Conservation (phyloP, 2,888 invertebrate species). For the Patella ulyssiponensis region DNA sequence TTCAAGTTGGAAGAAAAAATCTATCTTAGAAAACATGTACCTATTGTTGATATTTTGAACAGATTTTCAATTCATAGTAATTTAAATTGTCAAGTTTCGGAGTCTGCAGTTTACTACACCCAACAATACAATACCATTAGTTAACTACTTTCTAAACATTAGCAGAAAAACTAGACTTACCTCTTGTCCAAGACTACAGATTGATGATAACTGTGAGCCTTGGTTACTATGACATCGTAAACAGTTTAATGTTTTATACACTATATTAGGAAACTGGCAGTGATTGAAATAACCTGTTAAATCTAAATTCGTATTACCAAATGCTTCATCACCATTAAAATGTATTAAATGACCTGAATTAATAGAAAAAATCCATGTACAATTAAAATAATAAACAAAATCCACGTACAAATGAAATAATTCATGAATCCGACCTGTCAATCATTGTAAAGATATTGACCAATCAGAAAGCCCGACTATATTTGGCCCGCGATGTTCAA, state of each 20-base stretch:
- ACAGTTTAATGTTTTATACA: constrained; percentile 56
- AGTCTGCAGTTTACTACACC: too few relatives aligned
- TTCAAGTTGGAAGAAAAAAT: too few relatives aligned
- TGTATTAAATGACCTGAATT: constrained; percentile 61
- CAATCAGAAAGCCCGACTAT: too few relatives aligned
- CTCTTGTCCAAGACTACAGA: constrained; percentile 54
- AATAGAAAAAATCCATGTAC: neutral
- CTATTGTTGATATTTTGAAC: too few relatives aligned
- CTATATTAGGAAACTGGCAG: constrained; percentile 64
- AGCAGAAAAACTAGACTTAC: constrained; percentile 34
- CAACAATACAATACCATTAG: neutral
- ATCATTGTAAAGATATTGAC: too few relatives aligned
- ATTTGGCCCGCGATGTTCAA: too few relatives aligned
- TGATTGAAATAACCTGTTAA: constrained; percentile 56
- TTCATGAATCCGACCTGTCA: too few relatives aligned
- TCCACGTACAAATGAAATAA: neutral
- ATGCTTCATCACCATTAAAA: constrained; percentile 58
- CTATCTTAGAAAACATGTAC: too few relatives aligned
- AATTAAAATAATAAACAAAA: neutral
- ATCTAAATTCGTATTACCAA: constrained; percentile 45
- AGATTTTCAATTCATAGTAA: too few relatives aligned
- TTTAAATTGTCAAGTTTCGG: too few relatives aligned
- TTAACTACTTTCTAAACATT: neutral
- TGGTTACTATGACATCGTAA: constrained; percentile 49
- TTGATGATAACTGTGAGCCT: constrained; percentile 21